These are phyloP conservation scores for Linurgus olivaceus DNA, from an alignment of 2,797 vertebrate genomes.

Conservation along the genomic window DNA sequence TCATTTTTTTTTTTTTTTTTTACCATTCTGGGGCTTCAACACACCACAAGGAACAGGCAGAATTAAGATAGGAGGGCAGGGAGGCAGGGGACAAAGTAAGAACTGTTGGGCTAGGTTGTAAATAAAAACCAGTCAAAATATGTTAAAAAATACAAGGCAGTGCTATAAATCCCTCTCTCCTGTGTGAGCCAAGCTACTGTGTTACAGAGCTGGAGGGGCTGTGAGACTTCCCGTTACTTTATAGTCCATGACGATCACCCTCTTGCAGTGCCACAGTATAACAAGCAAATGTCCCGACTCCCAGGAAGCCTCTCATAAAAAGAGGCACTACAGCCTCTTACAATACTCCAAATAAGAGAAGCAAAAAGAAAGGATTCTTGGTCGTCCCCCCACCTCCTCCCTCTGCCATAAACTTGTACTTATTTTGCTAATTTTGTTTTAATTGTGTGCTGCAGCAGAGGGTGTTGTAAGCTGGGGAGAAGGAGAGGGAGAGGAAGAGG, in stretches of 20 bases:
- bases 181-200: neutral
- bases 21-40: neutral
- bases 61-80: neutral
- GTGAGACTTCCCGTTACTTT: slow-evolving; percentile 55
- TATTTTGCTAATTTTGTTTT: neutral
- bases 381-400: accelerated
- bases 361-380: neutral
- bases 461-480: neutral
- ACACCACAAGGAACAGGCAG: neutral
- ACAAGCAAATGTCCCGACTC: slow-evolving; percentile 50
- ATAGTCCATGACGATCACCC: slow-evolving; percentile 48
- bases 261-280: slow-evolving; percentile 27
- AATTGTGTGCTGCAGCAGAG: neutral
- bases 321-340: neutral
- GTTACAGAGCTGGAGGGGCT: slow-evolving; percentile 50
- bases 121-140: slow-evolving; percentile 45
- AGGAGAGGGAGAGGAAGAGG: neutral
- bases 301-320: slow-evolving; percentile 54
- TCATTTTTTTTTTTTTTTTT: neutral
- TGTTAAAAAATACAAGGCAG: slow-evolving; percentile 58
- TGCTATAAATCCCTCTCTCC: slow-evolving; percentile 46
- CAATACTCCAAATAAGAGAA: neutral
- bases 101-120: neutral
- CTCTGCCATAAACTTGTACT: neutral
- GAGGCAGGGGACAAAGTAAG: neutral